These are phyloP conservation scores for Synergus itoensis DNA, from an alignment of 2,888 invertebrate genomes.

Conservation along the genomic window DNA sequence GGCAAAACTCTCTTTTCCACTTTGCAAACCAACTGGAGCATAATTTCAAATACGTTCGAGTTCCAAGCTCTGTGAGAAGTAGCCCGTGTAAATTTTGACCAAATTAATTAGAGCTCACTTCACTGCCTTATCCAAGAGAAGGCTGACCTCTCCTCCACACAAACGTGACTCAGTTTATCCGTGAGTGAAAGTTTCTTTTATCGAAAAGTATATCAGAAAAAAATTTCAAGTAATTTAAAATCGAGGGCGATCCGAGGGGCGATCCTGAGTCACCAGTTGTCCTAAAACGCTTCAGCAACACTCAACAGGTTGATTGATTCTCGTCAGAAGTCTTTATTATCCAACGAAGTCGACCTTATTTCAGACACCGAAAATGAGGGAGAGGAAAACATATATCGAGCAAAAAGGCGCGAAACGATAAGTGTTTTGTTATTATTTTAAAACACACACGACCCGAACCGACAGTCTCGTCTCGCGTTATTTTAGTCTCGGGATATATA, in stretches of 20 bases:
- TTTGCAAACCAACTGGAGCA: neutral
- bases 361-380: neutral
- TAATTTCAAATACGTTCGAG: neutral
- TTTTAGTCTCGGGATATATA: slow-evolving; percentile 23
- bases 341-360: neutral
- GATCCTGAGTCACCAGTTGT: neutral
- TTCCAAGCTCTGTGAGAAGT: slow-evolving; percentile 11
- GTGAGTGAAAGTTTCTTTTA: neutral
- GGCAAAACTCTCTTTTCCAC: neutral
- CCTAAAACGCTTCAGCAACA: neutral
- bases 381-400: neutral
- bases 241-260: neutral
- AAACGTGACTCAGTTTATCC: neutral
- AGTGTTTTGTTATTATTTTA: slow-evolving; percentile 24
- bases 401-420: slow-evolving; percentile 17
- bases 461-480: slow-evolving; percentile 39
- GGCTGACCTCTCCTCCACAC: slow-evolving; percentile 5
- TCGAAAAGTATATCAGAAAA: neutral
- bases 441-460: slow-evolving; percentile 5
- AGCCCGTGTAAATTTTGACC: neutral
- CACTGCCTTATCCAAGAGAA: neutral
- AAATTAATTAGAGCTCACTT: slow-evolving; percentile 28
- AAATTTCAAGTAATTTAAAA: neutral
- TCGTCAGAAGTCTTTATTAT: neutral
- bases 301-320: slow-evolving; percentile 19